Evolutionary conservation across 2,888 invertebrate genomes (phyloP).

Genomic region (Criorhina ranunculi): DNA sequence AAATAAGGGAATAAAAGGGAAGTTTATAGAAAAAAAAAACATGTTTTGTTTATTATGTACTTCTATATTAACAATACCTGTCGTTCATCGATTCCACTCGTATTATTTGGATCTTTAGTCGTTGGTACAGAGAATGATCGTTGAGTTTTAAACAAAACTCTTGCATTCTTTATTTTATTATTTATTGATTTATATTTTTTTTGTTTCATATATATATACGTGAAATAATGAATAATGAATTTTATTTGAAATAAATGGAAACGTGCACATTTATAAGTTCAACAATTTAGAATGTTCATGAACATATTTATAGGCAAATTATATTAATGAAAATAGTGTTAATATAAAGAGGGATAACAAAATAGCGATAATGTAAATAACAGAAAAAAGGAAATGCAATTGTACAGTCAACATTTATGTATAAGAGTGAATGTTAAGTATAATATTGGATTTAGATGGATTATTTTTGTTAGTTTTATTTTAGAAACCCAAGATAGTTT

Average conservation of each 20-base stretch:
- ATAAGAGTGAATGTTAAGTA: slow-evolving; percentile 14
- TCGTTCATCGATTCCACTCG: slow-evolving; percentile 84
- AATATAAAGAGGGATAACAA: neutral
- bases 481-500: slow-evolving; percentile 75
- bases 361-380: neutral
- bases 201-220: slow-evolving; percentile 22
- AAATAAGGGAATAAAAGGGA: slow-evolving; percentile 13
- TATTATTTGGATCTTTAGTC: slow-evolving; percentile 89
- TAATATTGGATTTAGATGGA: slow-evolving; percentile 39
- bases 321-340: slow-evolving; percentile 45
- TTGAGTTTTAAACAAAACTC: slow-evolving; percentile 95
- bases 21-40: slow-evolving; percentile 33
- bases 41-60: slow-evolving; percentile 32
- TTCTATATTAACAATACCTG: slow-evolving; percentile 81
- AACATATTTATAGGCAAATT: slow-evolving; percentile 55
- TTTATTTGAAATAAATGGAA: slow-evolving; percentile 33
- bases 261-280: slow-evolving; percentile 53
- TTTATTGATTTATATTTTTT: slow-evolving; percentile 76
- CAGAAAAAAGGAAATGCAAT: neutral
- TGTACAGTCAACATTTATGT: slow-evolving; percentile 17
- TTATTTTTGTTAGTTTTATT: slow-evolving; percentile 53
- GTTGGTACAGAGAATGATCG: slow-evolving; percentile 97
- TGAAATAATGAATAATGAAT: slow-evolving; percentile 25
- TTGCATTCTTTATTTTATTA: slow-evolving; percentile 85
- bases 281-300: slow-evolving; percentile 34